A percentile compares a stretch with the other conserved stretches of the same genome.
These are phyloP conservation scores for Sciurus niger DNA, from an alignment of 2,113 vertebrate species.

Conservation along the genomic window DNA sequence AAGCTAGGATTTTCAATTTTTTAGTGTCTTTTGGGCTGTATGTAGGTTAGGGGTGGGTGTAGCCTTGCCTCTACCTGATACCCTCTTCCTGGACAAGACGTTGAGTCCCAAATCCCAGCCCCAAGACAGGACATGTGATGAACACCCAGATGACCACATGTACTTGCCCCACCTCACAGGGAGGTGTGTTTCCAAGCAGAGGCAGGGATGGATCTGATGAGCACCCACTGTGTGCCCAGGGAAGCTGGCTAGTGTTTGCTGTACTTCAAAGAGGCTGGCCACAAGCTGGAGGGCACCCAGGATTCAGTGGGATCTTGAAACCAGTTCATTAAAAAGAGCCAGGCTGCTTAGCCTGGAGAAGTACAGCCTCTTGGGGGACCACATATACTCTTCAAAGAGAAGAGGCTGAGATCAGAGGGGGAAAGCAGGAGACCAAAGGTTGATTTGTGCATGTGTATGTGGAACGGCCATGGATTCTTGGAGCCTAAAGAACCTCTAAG, in stretches of 20 bases:
- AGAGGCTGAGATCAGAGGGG: neutral
- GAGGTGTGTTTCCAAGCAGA: neutral
- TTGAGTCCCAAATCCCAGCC: neutral
- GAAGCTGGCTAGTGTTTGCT: neutral
- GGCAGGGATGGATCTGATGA: neutral
- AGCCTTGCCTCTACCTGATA: neutral
- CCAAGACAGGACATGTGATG: neutral
- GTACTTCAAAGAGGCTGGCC: constrained; percentile 64
- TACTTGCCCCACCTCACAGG: neutral
- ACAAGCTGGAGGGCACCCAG: constrained; percentile 56
- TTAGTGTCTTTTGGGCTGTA: neutral
- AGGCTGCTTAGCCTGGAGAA: constrained; percentile 65
- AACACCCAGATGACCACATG: neutral
- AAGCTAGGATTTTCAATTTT: neutral
- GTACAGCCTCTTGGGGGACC: neutral
- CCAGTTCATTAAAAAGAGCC: constrained; percentile 67
- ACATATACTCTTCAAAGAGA: constrained; percentile 67
- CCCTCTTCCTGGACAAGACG: neutral
- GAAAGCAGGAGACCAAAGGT: neutral
- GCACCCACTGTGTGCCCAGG: neutral
- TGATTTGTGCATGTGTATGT: neutral
- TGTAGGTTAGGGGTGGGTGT: neutral
- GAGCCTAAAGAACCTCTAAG: neutral
- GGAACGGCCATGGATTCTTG: neutral
- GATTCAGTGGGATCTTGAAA: neutral